Evolutionary conservation across 2,797 vertebrate species (phyloP).

Genomic region (Helarctos malayanus): DNA sequence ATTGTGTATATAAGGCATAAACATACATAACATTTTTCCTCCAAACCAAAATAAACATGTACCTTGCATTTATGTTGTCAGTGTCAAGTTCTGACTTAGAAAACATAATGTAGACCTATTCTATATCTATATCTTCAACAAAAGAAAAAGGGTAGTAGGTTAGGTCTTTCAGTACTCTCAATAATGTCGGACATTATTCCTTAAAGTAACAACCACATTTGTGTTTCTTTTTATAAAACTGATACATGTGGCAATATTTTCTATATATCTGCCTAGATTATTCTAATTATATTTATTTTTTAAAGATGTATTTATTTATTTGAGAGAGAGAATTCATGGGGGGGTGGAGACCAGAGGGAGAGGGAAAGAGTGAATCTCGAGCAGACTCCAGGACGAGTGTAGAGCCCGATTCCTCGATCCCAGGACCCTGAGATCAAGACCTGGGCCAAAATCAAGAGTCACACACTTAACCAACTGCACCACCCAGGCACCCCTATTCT

Average conservation of each 20-base stretch:
- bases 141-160: not conserved
- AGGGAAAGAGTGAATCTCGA: not conserved
- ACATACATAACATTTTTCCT: not conserved
- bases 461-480: not conserved
- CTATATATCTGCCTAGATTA: not conserved
- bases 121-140: not conserved
- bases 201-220: not conserved
- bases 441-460: not conserved
- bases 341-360: fast-evolving
- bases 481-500: not conserved
- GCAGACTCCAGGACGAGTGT: not conserved
- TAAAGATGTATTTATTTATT: not conserved
- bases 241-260: constrained; percentile 11
- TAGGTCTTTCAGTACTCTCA: not conserved
- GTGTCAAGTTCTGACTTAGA: not conserved
- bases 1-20: not conserved
- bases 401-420: not conserved
- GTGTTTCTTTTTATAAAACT: not conserved
- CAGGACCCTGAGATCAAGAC: not conserved
- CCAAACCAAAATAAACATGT: constrained; percentile 28
- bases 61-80: constrained; percentile 3
- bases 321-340: not conserved
- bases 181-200: not conserved
- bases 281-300: not conserved
- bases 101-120: not conserved